phyloP scores from a whole-genome alignment of 2,797 vertebrate genomes.

The Orientallactaga sibirica region DNA sequence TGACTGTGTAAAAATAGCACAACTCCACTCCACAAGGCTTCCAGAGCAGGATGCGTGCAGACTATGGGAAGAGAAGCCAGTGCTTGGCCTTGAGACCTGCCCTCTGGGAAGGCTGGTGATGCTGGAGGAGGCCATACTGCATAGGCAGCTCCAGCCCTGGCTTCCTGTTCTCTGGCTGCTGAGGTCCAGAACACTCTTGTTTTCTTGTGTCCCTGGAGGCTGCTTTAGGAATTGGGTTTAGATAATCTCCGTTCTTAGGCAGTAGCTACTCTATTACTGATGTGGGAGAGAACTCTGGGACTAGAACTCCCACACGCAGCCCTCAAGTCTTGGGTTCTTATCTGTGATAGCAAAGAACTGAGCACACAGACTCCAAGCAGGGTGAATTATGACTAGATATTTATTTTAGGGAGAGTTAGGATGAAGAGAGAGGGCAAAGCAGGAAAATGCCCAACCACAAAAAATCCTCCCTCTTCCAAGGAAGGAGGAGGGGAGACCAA shows the following conservation, averaged over 20 bases:
- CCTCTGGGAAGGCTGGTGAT: not conserved
- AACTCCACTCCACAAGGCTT: conserved; percentile 47
- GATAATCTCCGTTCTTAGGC: not conserved
- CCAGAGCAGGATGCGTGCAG: accelerated
- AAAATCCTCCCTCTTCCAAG: too few species aligned
- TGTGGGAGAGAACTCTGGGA: too few species aligned
- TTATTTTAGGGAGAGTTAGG: too few species aligned
- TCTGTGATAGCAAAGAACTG: too few species aligned
- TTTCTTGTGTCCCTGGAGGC: not conserved
- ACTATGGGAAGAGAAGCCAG: not conserved
- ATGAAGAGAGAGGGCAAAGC: too few species aligned
- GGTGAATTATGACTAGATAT: too few species aligned
- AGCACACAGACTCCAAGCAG: too few species aligned
- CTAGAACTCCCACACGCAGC: too few species aligned
- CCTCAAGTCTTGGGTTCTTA: too few species aligned
- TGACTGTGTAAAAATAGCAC: conserved; percentile 70
- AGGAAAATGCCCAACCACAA: too few species aligned
- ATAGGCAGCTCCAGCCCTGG: not conserved
- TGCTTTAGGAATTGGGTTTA: not conserved
- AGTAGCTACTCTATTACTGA: too few species aligned
- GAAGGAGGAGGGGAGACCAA: too few species aligned
- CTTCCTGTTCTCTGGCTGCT: not conserved
- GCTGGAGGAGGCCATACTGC: not conserved
- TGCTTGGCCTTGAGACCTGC: not conserved
- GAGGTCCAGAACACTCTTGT: not conserved